Evolutionary conservation across 2,888 invertebrate species (phyloP), one percentile per base, ranked within the genome.

Genomic region (Drosophila hawaiiensis): DNA sequence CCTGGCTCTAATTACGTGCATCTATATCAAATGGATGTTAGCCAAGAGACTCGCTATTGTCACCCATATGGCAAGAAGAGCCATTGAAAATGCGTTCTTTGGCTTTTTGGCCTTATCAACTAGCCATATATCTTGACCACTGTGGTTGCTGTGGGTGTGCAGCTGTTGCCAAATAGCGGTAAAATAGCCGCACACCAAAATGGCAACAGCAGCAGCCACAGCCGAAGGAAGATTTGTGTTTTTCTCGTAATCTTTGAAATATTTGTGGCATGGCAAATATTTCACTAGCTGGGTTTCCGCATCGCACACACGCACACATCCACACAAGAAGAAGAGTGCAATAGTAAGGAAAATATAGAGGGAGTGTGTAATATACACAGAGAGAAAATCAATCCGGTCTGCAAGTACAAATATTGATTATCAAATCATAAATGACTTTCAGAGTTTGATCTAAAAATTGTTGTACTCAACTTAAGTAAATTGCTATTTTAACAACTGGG

Each of bases 191-290:
- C 50, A 73, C 55, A 71, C 67, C 52, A 66, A 84, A 77, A 80
- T 80, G 73, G 78, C 78, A 62, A 29, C 50, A 37, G n/a, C 55
- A 56, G 28, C 35, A 68, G 29, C 64, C 43, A 33, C 31, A 59
- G 53, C 78, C 73, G 53, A 70, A 53, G 75, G 59, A 89, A 87
- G 85, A 86, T 86, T 86, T 86, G 85, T 86, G 88, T 89, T 89
- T 89, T 84, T 87, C 84, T 84, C 84, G 87, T 82, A 87, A 86
- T 86, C 85, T 89, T 80, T 89, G 88, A 89, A 87, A 86, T 86
- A 89, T 86, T 86, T 89, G 90, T 89, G 89, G 88, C 85, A 89
- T 89, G 76, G 84, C 85, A 89, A 86, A 89, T 89, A 86, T 86
- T 86, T 87, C 78, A 76, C 77, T 77, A 59, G 64, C 79, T 78